These are phyloP conservation scores for Rousettus leschenaultii DNA, from an alignment of 2,113 vertebrate genomes.

Conservation along the genomic window DNA sequence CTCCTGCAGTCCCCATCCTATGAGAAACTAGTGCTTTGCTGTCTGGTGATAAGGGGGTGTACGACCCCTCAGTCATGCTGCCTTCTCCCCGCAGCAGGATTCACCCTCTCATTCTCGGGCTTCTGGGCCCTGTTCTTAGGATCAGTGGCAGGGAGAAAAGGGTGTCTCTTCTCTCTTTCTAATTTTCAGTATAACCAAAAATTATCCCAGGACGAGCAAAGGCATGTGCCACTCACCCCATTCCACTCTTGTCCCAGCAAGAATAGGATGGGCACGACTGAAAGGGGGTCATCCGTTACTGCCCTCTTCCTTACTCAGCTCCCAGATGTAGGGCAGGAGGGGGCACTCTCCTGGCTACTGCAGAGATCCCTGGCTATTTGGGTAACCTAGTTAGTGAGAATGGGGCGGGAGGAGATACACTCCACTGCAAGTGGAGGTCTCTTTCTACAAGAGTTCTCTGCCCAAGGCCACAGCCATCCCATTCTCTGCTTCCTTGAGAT, in stretches of 20 bases:
- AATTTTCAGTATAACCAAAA: slow-evolving; percentile 75
- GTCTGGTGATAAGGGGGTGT: slow-evolving; percentile 48
- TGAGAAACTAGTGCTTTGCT: slow-evolving; percentile 53
- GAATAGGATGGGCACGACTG: slow-evolving; percentile 7
- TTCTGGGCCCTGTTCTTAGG: slow-evolving; percentile 21
- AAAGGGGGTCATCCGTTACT: not conserved
- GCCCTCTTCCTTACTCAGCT: slow-evolving; percentile 26
- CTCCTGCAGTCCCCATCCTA: not conserved
- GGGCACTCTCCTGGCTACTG: not conserved
- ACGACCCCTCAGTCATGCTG: slow-evolving; percentile 56
- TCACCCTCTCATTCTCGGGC: not conserved
- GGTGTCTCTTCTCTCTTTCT: slow-evolving; percentile 55
- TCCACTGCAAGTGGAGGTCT: slow-evolving; percentile 20
- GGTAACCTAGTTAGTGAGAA: slow-evolving; percentile 16
- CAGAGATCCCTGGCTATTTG: slow-evolving; percentile 44
- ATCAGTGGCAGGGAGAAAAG: slow-evolving; percentile 37
- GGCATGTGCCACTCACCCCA: not conserved
- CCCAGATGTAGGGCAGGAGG: slow-evolving; percentile 40
- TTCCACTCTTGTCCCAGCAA: slow-evolving; percentile 26
- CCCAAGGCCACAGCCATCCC: slow-evolving; percentile 61
- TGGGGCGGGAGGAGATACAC: slow-evolving; percentile 19
- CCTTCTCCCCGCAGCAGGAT: slow-evolving; percentile 56
- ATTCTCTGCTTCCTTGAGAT: slow-evolving; percentile 74
- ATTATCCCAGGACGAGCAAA: slow-evolving; percentile 54
- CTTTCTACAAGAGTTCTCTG: slow-evolving; percentile 34